Evolutionary conservation across 2,888 invertebrate genomes (phyloP).

Genomic region (Drosophila phalerata): DNA sequence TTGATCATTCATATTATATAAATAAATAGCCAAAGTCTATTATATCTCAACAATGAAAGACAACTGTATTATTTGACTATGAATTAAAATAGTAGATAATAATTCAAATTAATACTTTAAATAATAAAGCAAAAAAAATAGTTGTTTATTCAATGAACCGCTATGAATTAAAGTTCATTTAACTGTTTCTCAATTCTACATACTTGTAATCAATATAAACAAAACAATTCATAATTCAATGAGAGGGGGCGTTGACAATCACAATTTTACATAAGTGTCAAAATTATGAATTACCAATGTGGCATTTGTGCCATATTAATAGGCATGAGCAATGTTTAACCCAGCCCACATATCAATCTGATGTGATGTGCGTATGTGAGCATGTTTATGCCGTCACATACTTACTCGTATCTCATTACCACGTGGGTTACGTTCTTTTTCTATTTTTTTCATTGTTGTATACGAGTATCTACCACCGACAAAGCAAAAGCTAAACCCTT

Average conservation of each 20-base stretch:
- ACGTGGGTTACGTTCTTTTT: constrained; percentile 33
- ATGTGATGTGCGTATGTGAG: constrained; percentile 2
- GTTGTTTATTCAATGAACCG: constrained; percentile 5
- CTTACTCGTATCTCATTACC: constrained; percentile 20
- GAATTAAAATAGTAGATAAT: neutral
- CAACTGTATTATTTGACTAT: neutral
- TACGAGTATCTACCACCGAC: constrained; percentile 7
- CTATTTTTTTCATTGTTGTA: neutral
- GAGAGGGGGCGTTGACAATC: constrained; percentile 26
- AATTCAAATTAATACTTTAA: neutral
- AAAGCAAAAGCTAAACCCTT: constrained; percentile 9
- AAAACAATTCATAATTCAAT: constrained; percentile 1
- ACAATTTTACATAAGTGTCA: constrained; percentile 47
- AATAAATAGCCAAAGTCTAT: neutral
- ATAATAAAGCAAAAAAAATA: no score
- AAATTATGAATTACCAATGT: constrained; percentile 64
- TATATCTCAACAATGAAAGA: neutral
- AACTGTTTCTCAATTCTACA: constrained; percentile 1
- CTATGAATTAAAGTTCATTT: constrained; percentile 17
- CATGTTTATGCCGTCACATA: constrained; percentile 5
- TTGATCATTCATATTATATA: neutral
- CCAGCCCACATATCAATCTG: constrained; percentile 23
- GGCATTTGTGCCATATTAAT: constrained; percentile 53
- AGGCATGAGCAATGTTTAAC: constrained; percentile 48
- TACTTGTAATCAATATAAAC: constrained; percentile 6